A percentile compares a stretch with the other conserved stretches of the same genome.
Evolutionary conservation across 64 coral and sea anemone species (phyloP).

Genomic region (Pocillopora damicornis): DNA sequence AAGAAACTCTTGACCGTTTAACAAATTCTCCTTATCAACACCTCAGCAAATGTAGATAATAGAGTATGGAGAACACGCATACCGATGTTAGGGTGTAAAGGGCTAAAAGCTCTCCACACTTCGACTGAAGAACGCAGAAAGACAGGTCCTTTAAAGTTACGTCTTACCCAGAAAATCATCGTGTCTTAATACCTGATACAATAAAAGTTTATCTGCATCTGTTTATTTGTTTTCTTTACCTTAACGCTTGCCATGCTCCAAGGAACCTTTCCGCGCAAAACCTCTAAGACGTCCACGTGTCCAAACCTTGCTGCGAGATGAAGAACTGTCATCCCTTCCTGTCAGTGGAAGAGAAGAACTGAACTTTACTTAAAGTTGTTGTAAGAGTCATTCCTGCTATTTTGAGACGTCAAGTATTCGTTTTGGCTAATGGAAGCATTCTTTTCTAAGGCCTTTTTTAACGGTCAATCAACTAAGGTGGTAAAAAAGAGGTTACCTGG

Average conservation of each 20-base stretch:
- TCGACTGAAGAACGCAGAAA: too few relatives aligned
- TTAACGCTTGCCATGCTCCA: constrained; percentile 97
- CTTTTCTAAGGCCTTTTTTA: too few relatives aligned
- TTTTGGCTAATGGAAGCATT: not conserved
- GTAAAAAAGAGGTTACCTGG: too few relatives aligned
- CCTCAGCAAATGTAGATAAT: too few relatives aligned
- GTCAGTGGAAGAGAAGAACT: not conserved
- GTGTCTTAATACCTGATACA: too few relatives aligned
- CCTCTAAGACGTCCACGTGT: constrained; percentile 87
- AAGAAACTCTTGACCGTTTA: too few relatives aligned
- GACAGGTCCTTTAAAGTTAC: not conserved
- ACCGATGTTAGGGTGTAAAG: too few relatives aligned
- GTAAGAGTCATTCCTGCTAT: not conserved
- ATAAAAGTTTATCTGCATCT: too few relatives aligned
- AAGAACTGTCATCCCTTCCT: constrained; percentile 90
- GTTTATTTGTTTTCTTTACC: constrained; percentile 12
- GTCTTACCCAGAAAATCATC: not conserved
- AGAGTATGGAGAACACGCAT: too few relatives aligned
- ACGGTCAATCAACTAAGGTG: too few relatives aligned
- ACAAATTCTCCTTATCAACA: too few relatives aligned
- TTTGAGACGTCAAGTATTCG: not conserved
- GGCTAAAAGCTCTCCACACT: too few relatives aligned
- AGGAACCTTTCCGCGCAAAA: constrained; percentile 88
- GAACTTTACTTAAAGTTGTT: not conserved
- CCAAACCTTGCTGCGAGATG: constrained; percentile 85